Evolutionary conservation across 2,888 invertebrate species (phyloP), one percentile per base, ranked within the genome.

Genomic region (Hyppa rectilinea): DNA sequence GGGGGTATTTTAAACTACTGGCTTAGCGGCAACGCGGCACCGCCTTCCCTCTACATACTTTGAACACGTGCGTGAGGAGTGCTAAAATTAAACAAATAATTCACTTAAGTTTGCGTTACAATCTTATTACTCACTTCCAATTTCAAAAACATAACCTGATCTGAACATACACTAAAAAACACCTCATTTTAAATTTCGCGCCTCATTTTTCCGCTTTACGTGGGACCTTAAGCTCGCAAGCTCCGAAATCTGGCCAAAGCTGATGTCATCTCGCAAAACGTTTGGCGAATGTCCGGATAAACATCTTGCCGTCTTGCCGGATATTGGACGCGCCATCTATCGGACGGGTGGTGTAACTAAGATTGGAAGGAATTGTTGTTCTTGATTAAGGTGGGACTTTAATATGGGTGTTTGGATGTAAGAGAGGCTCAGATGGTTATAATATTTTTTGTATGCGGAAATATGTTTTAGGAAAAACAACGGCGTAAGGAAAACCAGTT

Each of bases 271-370:
- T 79, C 23, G 47, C 75, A 78, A 83, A 80, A 71, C 76, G 80
- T 62, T 69, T 75, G 38, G 70, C 65, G 64, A 71, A 75, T 58
- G 77, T 59, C 77, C 78, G 73, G 81, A 79, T 80, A 78, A 84
- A 71, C 63, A 71, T 64, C 70, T 78, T 62, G 64, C 72, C 78
- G 75, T 67, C 69, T 81, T 75, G 58, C 56, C 84, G 85, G 85
- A 85, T 83, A 85, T 85, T 85, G 83, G 60, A 78, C 63, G 55
- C 67, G 61, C 69, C 74, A 66, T 76, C 78, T 83, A 82, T 72
- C 56, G 75, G 52, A 52, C 61, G 56, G 31, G 31, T 34, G 58
- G 63, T 53, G 61, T 63, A 70, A 81, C 76, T 68, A 68, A 72
- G 58, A 72, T 56, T 63, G n/a, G 29, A 43, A n/a, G 70, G 43